Evolutionary conservation across 1,140 invertebrate genomes (phyloP).

Genomic region (Thalassaphorura encarpata): DNA sequence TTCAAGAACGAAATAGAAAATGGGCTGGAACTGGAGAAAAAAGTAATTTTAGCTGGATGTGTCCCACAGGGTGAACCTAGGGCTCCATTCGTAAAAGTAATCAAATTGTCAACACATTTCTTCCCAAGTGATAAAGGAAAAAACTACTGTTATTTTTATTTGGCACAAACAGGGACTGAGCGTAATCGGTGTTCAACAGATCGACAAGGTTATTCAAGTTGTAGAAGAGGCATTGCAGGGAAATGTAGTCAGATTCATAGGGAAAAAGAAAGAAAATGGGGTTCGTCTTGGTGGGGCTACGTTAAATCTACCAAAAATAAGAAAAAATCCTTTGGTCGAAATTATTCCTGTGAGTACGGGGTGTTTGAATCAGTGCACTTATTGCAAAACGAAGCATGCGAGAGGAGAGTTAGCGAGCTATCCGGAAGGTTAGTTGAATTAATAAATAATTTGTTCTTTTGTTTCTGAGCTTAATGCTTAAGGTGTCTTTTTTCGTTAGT

Average conservation of each 20-base stretch:
- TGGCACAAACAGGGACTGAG: conserved; percentile 73
- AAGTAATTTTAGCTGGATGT: conserved; percentile 90
- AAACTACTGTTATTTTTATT: too few relatives aligned
- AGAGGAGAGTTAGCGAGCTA: conserved; percentile 92
- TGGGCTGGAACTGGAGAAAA: conserved; percentile 63
- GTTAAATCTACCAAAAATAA: conserved; percentile 79
- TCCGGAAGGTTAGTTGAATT: conserved; percentile 45
- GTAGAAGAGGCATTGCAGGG: conserved; percentile 95
- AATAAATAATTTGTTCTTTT: too few relatives aligned
- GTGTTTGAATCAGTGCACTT: conserved; percentile 96
- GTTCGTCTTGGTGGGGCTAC: conserved; percentile 75
- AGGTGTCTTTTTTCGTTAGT: too few relatives aligned
- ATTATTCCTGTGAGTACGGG: conserved; percentile 97
- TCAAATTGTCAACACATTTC: too few relatives aligned
- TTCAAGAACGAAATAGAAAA: conserved; percentile 85
- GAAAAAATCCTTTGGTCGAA: conserved; percentile 92
- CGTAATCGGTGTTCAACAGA: conserved; percentile 94
- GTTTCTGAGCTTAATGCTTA: too few relatives aligned
- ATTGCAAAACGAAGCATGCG: conserved; percentile 98
- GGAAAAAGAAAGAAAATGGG: conserved; percentile 66
- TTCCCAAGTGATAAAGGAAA: too few relatives aligned
- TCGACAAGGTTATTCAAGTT: conserved; percentile 96
- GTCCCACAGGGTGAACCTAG: conserved; percentile 82
- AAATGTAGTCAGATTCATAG: conserved; percentile 66
- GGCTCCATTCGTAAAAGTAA: conserved; percentile 36